Conservation (phyloP, 2,888 invertebrate species). For the Watsonalla binaria region DNA sequence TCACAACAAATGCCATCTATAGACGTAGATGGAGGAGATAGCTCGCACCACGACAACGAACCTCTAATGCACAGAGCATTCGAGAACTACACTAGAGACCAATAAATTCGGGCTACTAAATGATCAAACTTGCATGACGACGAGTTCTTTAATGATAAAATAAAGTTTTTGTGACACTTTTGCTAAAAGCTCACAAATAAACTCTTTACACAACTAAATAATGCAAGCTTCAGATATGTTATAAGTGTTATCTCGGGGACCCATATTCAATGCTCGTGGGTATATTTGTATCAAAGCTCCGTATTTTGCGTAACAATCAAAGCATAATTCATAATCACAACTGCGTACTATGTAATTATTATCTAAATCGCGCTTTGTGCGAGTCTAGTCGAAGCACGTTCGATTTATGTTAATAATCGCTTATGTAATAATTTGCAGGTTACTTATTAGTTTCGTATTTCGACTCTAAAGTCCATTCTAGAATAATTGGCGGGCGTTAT, state of each 20-base stretch:
- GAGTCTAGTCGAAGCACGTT: constrained; percentile 3
- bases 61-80: not conserved
- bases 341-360: constrained; percentile 12
- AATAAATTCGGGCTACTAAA: too few species aligned
- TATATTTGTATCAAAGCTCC: not conserved
- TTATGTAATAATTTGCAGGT: constrained; percentile 12
- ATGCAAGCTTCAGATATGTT: too few species aligned
- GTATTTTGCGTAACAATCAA: constrained; percentile 10
- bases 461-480: not conserved
- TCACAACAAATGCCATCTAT: not conserved
- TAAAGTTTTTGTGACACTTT: too few species aligned
- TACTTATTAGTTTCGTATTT: not conserved
- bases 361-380: constrained; percentile 10
- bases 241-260: too few species aligned
- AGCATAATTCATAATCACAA: constrained; percentile 17
- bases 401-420: constrained; percentile 4
- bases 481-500: too few species aligned
- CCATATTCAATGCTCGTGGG: too few species aligned
- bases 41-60: not conserved
- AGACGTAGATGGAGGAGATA: not conserved
- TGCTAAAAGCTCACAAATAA: too few species aligned
- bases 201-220: too few species aligned
- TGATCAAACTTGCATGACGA: too few species aligned
- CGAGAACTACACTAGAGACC: not conserved
- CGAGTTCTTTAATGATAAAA: too few species aligned